A percentile compares a stretch with the other conserved stretches of the same genome.
Evolutionary conservation across 2,888 invertebrate species (phyloP).

Genomic region (Drosophila niveifrons): DNA sequence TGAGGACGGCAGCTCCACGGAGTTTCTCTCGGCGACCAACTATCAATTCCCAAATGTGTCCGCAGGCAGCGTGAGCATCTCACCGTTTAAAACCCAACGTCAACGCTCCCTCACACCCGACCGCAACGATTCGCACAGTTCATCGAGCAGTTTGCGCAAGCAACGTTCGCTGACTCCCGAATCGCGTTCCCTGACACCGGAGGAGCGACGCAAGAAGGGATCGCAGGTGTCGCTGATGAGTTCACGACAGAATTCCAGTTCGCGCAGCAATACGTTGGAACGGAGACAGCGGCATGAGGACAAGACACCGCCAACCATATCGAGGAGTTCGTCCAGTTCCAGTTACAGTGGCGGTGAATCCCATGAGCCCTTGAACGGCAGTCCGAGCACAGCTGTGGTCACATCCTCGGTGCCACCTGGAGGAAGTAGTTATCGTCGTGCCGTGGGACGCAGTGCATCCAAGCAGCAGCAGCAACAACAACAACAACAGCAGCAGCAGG

Average conservation of each 20-base stretch:
- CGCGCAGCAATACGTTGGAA: constrained; percentile 84
- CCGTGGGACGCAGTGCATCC: constrained; percentile 74
- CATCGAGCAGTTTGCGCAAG: constrained; percentile 83
- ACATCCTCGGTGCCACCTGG: constrained; percentile 12
- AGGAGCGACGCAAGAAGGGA: constrained; percentile 84
- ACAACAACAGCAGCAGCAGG: constrained; percentile 43
- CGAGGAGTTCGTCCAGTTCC: constrained; percentile 85
- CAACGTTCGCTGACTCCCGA: constrained; percentile 85
- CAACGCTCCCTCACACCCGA: constrained; percentile 85
- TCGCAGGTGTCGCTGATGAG: constrained; percentile 81
- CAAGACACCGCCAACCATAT: constrained; percentile 80
- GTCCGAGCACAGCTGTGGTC: constrained; percentile 35
- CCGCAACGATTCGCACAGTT: constrained; percentile 84
- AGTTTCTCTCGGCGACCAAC: constrained; percentile 82
- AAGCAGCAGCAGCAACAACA: constrained; percentile 50
- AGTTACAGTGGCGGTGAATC: constrained; percentile 84
- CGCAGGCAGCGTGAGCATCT: constrained; percentile 63
- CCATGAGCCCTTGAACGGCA: constrained; percentile 54
- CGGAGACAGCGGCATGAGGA: constrained; percentile 83
- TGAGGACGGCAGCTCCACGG: constrained; percentile 85
- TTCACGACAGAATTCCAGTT: constrained; percentile 84
- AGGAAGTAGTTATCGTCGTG: constrained; percentile 71
- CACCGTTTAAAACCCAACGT: constrained; percentile 82
- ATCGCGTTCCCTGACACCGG: constrained; percentile 84
- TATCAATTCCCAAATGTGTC: constrained; percentile 74